Evolutionary conservation across 2,113 vertebrate genomes (phyloP).

Genomic region (Saccopteryx bilineata): DNA sequence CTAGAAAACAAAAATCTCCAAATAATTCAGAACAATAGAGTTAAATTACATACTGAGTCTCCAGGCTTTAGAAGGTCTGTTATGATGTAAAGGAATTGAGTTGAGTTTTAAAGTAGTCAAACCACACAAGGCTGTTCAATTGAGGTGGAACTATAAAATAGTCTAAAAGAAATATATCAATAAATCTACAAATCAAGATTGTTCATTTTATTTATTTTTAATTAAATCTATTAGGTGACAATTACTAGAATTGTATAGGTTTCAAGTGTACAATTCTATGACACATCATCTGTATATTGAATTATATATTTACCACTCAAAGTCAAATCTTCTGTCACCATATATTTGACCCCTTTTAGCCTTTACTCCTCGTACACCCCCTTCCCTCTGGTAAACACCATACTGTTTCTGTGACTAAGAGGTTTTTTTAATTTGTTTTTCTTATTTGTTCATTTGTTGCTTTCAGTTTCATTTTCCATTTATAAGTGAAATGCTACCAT

Average conservation of each 20-base stretch:
- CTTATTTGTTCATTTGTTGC: not conserved
- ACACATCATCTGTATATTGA: not conserved
- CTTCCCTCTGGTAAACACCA: not conserved
- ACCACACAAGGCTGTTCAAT: not conserved
- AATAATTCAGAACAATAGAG: not conserved
- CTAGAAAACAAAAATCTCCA: not conserved
- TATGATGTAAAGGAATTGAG: not conserved
- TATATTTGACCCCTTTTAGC: not conserved
- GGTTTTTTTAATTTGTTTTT: not conserved
- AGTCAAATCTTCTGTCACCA: not conserved
- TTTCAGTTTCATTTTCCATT: not conserved
- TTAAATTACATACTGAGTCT: not conserved
- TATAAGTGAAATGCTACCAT: not conserved
- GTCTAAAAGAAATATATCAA: not conserved
- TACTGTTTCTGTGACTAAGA: not conserved
- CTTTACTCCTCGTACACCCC: not conserved
- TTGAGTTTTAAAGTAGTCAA: not conserved
- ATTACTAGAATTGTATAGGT: not conserved
- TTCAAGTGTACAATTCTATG: not conserved
- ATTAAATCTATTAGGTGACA: not conserved
- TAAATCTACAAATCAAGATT: not conserved
- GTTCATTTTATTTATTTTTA: not conserved
- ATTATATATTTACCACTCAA: not conserved
- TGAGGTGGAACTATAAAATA: not conserved
- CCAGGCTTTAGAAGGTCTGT: not conserved